These are phyloP conservation scores for Semnornis frantzii DNA, from an alignment of 2,113 vertebrate genomes.

Conservation along the genomic window DNA sequence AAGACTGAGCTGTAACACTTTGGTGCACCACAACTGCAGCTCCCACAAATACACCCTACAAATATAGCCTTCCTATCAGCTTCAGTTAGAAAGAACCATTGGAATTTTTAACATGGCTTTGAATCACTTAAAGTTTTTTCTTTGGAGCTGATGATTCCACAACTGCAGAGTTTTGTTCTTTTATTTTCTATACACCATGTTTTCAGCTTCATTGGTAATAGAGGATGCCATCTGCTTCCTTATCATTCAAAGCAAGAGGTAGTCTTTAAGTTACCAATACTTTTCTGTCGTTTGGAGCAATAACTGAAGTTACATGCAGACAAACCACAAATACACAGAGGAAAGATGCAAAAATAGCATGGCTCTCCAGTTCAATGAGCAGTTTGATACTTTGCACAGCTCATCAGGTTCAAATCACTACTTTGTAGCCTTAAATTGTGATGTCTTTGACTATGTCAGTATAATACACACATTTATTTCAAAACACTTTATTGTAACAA, in stretches of 20 bases:
- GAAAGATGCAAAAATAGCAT: neutral
- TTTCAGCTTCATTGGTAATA: neutral
- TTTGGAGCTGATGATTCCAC: neutral
- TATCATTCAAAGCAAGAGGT: neutral
- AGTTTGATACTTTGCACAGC: neutral
- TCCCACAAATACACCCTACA: neutral
- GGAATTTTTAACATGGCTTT: neutral
- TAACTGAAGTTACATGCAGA: neutral
- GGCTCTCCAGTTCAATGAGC: neutral
- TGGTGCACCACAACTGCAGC: neutral
- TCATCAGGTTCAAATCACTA: neutral
- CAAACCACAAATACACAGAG: neutral
- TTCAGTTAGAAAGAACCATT: neutral
- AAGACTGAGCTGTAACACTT: conserved; percentile 2
- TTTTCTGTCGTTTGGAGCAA: neutral
- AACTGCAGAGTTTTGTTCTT: neutral
- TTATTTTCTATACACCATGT: neutral
- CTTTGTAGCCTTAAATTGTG: neutral
- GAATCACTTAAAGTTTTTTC: neutral
- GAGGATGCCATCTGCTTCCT: neutral
- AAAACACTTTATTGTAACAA: neutral
- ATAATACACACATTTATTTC: neutral
- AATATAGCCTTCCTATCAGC: neutral
- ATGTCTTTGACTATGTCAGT: neutral
- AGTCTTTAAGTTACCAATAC: neutral